A percentile compares a stretch with the other conserved stretches of the same genome.
Conservation (phyloP, 2,113 vertebrate genomes). For the Mus spicilegus region DNA sequence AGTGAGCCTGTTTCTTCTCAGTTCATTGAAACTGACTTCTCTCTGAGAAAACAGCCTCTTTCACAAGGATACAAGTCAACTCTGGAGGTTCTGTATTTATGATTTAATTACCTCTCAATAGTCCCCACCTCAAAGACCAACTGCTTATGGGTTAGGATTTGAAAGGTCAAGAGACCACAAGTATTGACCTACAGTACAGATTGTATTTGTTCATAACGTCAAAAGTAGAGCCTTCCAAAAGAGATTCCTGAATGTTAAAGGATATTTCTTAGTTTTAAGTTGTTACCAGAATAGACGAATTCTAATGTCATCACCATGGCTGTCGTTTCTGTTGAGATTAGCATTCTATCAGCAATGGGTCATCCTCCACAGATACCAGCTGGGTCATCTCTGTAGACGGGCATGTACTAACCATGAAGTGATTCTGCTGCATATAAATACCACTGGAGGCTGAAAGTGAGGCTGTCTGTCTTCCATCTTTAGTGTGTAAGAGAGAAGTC, state of each 20-base stretch:
- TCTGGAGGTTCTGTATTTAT: neutral
- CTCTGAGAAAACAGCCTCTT: neutral
- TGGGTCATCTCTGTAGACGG: neutral
- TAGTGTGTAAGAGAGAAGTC: neutral
- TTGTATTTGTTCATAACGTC: neutral
- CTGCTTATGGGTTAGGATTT: neutral
- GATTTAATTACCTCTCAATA: neutral
- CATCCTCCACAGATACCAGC: neutral
- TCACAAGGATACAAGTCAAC: neutral
- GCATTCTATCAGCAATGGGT: neutral
- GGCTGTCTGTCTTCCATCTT: neutral
- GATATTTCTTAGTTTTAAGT: neutral
- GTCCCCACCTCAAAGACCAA: neutral
- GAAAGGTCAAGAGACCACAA: neutral
- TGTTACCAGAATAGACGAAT: conserved; percentile 14
- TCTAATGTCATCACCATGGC: neutral
- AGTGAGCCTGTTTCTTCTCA: neutral
- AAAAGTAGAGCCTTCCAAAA: neutral
- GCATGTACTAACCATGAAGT: neutral
- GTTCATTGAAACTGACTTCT: neutral
- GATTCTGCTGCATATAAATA: neutral
- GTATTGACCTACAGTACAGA: neutral
- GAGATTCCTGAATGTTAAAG: neutral
- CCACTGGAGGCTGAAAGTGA: neutral
- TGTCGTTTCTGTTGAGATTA: neutral